phyloP scores from a whole-genome alignment of 2,888 invertebrate genomes.

The Scelioninae gen. 1 region DNA sequence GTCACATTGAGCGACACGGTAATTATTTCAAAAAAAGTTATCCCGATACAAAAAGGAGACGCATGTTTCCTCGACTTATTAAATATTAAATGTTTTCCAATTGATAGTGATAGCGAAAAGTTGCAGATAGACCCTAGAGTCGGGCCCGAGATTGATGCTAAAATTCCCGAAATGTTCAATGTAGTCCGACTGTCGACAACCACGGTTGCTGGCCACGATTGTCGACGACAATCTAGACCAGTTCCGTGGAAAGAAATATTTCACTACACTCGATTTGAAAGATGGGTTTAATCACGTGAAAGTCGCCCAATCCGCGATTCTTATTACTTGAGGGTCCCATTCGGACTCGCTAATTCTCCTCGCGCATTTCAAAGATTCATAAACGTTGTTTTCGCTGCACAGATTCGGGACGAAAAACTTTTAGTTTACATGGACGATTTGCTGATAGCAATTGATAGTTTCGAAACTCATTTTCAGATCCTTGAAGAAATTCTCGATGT shows the following conservation, averaged over 20 bases:
- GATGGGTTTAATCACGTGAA: neutral
- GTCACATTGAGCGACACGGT: too few relatives aligned
- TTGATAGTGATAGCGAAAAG: too few relatives aligned
- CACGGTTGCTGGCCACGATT: too few relatives aligned
- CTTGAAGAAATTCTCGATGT: conserved; percentile 2
- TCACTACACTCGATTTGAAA: neutral
- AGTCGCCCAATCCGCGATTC: neutral
- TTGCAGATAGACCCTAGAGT: too few relatives aligned
- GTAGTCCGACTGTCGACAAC: too few relatives aligned
- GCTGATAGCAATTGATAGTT: conserved; percentile 8
- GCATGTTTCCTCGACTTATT: too few relatives aligned
- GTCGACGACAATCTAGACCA: conserved; percentile 29
- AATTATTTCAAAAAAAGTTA: too few relatives aligned
- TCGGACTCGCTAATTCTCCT: conserved; percentile 53
- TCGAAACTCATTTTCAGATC: conserved; percentile 5
- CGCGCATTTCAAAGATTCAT: conserved; percentile 39
- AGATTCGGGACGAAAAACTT: conserved; percentile 19
- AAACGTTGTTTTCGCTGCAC: conserved; percentile 9
- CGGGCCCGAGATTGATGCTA: too few relatives aligned
- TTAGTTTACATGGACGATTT: conserved; percentile 27
- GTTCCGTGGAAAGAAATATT: neutral
- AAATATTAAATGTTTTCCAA: too few relatives aligned
- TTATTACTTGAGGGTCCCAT: conserved; percentile 3
- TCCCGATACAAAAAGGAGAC: too few relatives aligned
- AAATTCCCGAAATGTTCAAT: too few relatives aligned